Evolutionary conservation across 2,797 vertebrate genomes (phyloP), one percentile per base, ranked within the genome.

Genomic region (Tolypeutes matacus): DNA sequence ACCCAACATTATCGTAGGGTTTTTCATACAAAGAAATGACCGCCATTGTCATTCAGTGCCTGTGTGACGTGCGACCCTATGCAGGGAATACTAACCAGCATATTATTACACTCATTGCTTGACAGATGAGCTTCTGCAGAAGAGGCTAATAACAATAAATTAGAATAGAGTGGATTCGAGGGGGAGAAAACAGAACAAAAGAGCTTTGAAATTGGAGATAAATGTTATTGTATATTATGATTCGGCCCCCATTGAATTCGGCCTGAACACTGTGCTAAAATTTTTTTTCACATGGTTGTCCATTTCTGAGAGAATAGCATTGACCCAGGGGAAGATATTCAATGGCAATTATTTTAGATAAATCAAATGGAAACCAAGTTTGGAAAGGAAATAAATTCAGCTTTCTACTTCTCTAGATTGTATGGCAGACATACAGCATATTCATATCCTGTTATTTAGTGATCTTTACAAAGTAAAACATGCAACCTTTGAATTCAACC

Each of bases 281-380:
- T 29, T 60, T 20, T 31, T 58, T 46, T 5, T 9, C 53, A 31
- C 7, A 1, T 2, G 6, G 3, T 13, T 49, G 34, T 87, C 42
- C 75, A 5, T 60, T 87, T 51, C 76, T 3, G 23, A 92, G 87
- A 70, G 27, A 77, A 36, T 25, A 49, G 51, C n/a, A 53, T 7
- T 82, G 87, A 62, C 56, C 85, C 20, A 78, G 31, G 65, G 92
- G 77, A 82, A 82, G 73, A 77, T 62, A 20, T 18, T 82, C 92
- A 36, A 2, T 21, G 51, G 58, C n/a, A 58, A 34, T 42, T 39
- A 86, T 58, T 82, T 46, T 49, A 62, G 46, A 64, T 10, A 80
- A 60, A 31, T 89, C 82, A 64, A 76, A 72, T 20, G 51, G 42
- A 70, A 75, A 64, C 77, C 1, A 7, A 65, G n/a, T 64, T 73